Evolutionary conservation across 2,797 vertebrate genomes (phyloP).

Genomic region (Tarsius wallacei): DNA sequence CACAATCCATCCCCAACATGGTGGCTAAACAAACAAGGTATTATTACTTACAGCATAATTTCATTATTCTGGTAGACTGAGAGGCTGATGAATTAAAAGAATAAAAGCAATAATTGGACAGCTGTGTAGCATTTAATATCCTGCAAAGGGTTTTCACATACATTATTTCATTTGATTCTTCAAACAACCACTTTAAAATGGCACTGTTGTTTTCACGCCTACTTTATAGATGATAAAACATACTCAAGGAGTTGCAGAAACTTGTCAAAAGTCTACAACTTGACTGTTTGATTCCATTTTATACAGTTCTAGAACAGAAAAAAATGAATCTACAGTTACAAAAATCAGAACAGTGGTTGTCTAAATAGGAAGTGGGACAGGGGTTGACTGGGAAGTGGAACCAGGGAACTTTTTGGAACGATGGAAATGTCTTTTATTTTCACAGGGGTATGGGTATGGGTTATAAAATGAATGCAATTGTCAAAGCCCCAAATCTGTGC

Average conservation of each 20-base stretch:
- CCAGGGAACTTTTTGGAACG: background rate
- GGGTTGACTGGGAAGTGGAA: background rate
- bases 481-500: background rate
- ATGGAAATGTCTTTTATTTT: background rate
- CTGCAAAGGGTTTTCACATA: background rate
- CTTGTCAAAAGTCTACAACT: constrained; percentile 1
- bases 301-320: constrained; percentile 9
- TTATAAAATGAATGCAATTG: background rate
- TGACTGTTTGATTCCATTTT: background rate
- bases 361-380: background rate
- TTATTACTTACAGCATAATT: background rate
- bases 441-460: background rate
- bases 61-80: background rate
- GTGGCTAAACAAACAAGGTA: background rate
- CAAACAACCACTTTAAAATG: background rate
- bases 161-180: constrained; percentile 33
- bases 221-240: constrained; percentile 23
- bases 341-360: background rate
- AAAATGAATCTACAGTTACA: background rate
- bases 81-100: background rate
- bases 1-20: background rate
- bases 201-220: background rate
- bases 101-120: background rate
- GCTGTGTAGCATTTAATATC: background rate
- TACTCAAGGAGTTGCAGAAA: background rate